Conservation (phyloP, 2,113 vertebrate genomes). For the Stigmatopora nigra region DNA sequence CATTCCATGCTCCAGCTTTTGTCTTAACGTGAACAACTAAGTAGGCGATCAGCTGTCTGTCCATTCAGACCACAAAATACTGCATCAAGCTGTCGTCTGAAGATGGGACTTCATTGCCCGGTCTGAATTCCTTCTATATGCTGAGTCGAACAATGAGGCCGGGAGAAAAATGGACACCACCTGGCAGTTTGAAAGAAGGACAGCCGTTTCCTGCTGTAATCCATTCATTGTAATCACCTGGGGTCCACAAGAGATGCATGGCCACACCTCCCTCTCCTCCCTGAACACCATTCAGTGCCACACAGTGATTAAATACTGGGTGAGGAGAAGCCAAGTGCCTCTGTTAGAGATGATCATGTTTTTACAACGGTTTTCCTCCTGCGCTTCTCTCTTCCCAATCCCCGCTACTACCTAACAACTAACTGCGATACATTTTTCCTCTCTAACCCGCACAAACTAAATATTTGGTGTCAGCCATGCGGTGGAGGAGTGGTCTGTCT, state of each 20-base stretch:
- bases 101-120: constrained; percentile 58
- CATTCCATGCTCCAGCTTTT: constrained; percentile 37
- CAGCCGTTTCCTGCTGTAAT: constrained; percentile 64
- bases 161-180: constrained; percentile 60
- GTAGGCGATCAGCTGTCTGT: constrained; percentile 39
- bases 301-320: constrained; percentile 53
- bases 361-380: constrained; percentile 42
- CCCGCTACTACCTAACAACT: constrained; percentile 28
- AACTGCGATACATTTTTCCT: constrained; percentile 71
- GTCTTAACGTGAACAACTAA: constrained; percentile 27
- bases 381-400: constrained; percentile 9
- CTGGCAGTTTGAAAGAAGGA: constrained; percentile 64
- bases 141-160: constrained; percentile 54
- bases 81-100: constrained; percentile 61
- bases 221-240: constrained; percentile 69
- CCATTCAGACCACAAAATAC: constrained; percentile 43
- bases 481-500: constrained; percentile 72
- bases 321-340: constrained; percentile 52
- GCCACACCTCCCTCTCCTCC: constrained; percentile 30
- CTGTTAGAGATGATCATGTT: constrained; percentile 61
- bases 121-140: constrained; percentile 55
- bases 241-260: constrained; percentile 30
- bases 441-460: constrained; percentile 56
- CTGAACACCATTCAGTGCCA: constrained; percentile 46
- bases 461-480: constrained; percentile 87